Evolutionary conservation across 1,140 invertebrate species (phyloP).

Genomic region (Trichonephila inaurata): DNA sequence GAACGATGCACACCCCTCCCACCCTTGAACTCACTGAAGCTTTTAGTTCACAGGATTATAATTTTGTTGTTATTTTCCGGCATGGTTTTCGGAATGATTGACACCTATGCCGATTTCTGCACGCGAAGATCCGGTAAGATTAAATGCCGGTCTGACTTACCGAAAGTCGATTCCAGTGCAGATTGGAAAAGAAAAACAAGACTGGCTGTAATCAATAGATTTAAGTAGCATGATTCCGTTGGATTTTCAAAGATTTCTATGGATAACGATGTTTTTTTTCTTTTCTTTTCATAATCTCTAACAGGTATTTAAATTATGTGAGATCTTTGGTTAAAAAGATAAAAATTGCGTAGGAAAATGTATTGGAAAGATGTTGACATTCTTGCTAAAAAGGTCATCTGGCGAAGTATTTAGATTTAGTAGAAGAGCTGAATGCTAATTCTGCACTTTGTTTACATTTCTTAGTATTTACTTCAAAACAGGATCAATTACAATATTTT

Average conservation of each 20-base stretch:
- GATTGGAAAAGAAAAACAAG: background rate
- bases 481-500: no score
- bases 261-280: background rate
- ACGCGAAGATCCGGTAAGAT: conserved; percentile 48
- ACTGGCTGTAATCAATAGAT: background rate
- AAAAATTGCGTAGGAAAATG: background rate
- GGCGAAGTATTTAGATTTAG: no score
- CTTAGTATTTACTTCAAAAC: no score
- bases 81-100: conserved; percentile 39
- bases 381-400: no score
- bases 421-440: no score
- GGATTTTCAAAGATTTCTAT: background rate
- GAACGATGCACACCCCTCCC: conserved; percentile 5
- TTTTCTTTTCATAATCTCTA: background rate
- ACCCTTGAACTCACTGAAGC: background rate
- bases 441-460: no score
- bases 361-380: no score
- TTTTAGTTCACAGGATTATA: conserved; percentile 20
- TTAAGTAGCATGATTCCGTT: conserved; percentile 8
- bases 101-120: background rate
- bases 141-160: background rate
- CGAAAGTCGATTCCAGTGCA: background rate
- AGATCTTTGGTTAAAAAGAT: background rate
- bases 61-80: conserved; percentile 34
- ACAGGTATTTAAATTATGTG: background rate